These are phyloP conservation scores for Sarcophaga caerulescens DNA, from an alignment of 2,888 invertebrate genomes.

Conservation along the genomic window DNA sequence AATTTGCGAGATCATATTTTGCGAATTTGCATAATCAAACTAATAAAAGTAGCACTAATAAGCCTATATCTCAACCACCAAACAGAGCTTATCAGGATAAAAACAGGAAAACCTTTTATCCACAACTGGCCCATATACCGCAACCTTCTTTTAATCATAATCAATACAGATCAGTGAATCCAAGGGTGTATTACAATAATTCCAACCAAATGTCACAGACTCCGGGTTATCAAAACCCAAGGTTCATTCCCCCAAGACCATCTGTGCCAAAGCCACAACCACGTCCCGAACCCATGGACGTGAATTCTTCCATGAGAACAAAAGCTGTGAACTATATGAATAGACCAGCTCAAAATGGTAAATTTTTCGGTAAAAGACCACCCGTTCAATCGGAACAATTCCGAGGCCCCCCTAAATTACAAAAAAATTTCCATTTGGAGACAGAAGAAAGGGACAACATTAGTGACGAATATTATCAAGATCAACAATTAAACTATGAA, in stretches of 20 bases:
- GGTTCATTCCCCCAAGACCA: constrained; percentile 18
- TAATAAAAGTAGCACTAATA: not conserved
- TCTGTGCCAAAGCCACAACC: constrained; percentile 5
- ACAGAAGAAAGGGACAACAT: not conserved
- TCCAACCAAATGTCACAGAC: constrained; percentile 15
- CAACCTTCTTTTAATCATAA: not conserved
- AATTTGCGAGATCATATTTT: not conserved
- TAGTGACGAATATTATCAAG: constrained; percentile 1
- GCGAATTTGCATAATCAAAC: not conserved
- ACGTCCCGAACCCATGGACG: not conserved
- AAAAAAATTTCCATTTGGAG: constrained; percentile 22
- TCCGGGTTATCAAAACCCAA: not conserved
- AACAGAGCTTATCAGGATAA: no score
- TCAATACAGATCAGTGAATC: constrained; percentile 2
- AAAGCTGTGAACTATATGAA: not conserved
- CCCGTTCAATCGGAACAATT: not conserved
- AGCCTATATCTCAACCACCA: not conserved
- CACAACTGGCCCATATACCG: not conserved
- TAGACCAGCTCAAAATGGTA: not conserved
- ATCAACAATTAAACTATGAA: constrained; percentile 15
- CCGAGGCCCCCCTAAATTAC: constrained; percentile 3
- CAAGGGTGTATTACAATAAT: not conserved
- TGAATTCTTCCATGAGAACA: constrained; percentile 7
- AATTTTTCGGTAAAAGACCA: constrained; percentile 1
- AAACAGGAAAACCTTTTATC: no score